Conservation (phyloP, 2,113 vertebrate species). For the Xenus cinereus region DNA sequence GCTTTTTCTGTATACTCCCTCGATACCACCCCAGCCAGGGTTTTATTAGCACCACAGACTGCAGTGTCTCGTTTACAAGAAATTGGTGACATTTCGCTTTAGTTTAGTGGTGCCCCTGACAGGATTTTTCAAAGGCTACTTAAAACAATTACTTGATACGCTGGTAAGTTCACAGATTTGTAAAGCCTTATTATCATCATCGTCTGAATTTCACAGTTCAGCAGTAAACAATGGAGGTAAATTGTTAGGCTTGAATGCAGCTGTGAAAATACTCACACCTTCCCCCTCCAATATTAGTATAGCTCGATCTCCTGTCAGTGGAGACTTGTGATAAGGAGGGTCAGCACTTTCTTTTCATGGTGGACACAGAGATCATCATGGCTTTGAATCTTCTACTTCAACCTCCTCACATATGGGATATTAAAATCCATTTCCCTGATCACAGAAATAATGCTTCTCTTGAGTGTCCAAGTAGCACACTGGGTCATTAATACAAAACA, state of each 20-base stretch:
- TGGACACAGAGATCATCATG: not conserved
- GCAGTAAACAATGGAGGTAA: not conserved
- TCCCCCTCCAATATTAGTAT: no score
- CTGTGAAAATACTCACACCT: not conserved
- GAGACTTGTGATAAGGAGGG: not conserved
- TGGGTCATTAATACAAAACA: not conserved
- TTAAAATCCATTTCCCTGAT: not conserved
- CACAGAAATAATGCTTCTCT: not conserved
- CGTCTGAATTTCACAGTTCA: not conserved
- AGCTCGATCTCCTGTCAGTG: not conserved
- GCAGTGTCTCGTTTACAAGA: not conserved
- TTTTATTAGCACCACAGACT: not conserved
- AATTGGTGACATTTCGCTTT: not conserved
- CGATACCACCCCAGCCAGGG: not conserved
- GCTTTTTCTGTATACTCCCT: not conserved
- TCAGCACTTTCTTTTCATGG: not conserved
- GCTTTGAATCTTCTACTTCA: not conserved
- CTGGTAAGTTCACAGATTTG: not conserved
- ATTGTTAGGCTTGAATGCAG: not conserved
- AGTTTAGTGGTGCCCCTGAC: not conserved
- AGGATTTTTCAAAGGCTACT: slow-evolving; percentile 16
- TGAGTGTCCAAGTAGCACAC: not conserved
- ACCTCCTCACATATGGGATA: not conserved
- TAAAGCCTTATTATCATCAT: not conserved
- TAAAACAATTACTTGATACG: not conserved